These are phyloP conservation scores for Setophaga petechia DNA, from an alignment of 2,113 vertebrate genomes.

Conservation along the genomic window DNA sequence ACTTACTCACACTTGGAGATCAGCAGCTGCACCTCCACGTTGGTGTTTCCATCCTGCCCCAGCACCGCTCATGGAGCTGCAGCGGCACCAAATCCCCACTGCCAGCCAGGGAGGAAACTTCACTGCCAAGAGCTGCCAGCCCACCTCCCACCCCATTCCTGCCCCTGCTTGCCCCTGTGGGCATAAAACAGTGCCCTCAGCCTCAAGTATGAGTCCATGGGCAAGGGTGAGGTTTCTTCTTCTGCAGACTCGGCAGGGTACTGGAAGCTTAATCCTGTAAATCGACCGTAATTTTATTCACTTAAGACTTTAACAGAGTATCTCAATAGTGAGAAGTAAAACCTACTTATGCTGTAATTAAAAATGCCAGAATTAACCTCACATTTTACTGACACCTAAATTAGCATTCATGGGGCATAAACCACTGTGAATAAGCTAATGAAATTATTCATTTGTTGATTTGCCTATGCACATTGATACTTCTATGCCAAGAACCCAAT, in stretches of 20 bases:
- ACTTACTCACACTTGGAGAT: background rate
- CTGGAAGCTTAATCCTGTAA: background rate
- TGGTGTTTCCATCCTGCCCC: background rate
- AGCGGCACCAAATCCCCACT: background rate
- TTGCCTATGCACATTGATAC: background rate
- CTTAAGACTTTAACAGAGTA: background rate
- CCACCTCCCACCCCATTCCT: fast-evolving
- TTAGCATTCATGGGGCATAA: background rate
- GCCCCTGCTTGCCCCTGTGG: background rate
- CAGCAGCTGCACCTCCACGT: background rate
- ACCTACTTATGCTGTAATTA: background rate
- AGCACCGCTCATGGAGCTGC: background rate
- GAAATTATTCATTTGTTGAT: conserved; percentile 25
- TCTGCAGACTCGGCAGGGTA: background rate
- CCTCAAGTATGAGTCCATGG: fast-evolving
- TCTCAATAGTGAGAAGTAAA: background rate
- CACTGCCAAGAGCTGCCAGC: background rate
- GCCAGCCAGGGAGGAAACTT: fast-evolving
- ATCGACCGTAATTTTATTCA: background rate
- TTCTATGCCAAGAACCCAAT: background rate
- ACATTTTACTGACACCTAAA: background rate
- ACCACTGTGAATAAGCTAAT: conserved; percentile 1
- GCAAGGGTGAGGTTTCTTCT: background rate
- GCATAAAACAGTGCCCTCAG: fast-evolving
- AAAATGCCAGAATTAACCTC: background rate